Evolutionary conservation across 2,888 invertebrate genomes (phyloP).

Genomic region (Nesidiocoris tenuis): DNA sequence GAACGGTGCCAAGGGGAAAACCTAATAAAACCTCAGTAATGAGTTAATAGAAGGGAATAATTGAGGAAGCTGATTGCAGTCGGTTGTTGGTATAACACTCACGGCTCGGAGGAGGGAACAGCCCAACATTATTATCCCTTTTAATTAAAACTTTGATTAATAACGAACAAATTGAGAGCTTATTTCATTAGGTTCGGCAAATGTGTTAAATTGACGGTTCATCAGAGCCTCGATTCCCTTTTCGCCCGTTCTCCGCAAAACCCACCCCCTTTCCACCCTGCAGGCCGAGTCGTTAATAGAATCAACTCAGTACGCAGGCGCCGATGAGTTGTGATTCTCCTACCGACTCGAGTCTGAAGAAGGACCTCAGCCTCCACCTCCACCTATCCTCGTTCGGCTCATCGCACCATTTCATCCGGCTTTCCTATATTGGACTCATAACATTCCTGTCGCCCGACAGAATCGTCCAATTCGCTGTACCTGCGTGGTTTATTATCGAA

Average conservation of each 20-base stretch:
- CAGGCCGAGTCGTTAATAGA: constrained; percentile 33
- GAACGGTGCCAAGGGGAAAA: constrained; percentile 19
- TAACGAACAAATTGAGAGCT: constrained; percentile 61
- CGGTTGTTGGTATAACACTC: constrained; percentile 28
- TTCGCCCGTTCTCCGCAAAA: background rate
- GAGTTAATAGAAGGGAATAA: constrained; percentile 33
- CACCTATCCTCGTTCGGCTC: background rate
- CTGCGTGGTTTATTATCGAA: too few relatives aligned
- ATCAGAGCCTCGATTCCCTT: constrained; percentile 44
- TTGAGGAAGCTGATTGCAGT: constrained; percentile 38
- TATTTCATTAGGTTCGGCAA: constrained; percentile 55
- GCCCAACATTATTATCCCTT: constrained; percentile 41
- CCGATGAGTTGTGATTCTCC: constrained; percentile 5
- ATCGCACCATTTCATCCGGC: background rate
- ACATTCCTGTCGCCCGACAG: too few relatives aligned
- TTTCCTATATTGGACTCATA: background rate
- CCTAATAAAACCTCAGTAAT: constrained; percentile 26
- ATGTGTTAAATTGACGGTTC: constrained; percentile 48
- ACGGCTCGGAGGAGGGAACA: constrained; percentile 19
- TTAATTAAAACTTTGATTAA: constrained; percentile 61
- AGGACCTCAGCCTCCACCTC: background rate
- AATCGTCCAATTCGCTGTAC: too few relatives aligned
- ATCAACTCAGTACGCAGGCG: constrained; percentile 40
- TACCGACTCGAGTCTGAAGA: background rate
- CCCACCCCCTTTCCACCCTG: background rate